These are phyloP conservation scores for Biston betularia DNA, from an alignment of 2,888 invertebrate species.

Conservation along the genomic window DNA sequence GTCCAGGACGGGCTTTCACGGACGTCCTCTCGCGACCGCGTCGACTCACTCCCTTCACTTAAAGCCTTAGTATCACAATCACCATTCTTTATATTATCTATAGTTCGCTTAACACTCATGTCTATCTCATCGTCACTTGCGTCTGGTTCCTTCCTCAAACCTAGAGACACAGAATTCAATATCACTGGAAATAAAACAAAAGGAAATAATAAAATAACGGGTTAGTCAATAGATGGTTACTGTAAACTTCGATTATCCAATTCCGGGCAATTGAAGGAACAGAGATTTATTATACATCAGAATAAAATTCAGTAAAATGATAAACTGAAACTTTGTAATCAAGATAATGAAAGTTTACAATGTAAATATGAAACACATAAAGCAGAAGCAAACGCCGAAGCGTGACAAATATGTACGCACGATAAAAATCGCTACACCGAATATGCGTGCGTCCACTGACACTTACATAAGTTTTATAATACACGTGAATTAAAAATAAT, in stretches of 20 bases:
- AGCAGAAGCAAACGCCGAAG: conserved; percentile 31
- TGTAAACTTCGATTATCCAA: conserved; percentile 46
- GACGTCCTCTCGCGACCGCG: conserved; percentile 67
- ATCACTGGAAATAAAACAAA: conserved; percentile 74
- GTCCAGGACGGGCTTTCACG: conserved; percentile 73
- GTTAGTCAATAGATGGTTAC: conserved; percentile 18
- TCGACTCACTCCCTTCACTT: conserved; percentile 77
- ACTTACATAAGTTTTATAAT: neutral
- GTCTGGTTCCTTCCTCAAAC: conserved; percentile 84
- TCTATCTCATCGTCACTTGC: conserved; percentile 83
- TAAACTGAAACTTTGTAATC: conserved; percentile 6
- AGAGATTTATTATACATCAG: neutral
- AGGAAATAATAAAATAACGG: conserved; percentile 32
- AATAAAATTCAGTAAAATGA: neutral
- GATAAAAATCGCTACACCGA: neutral
- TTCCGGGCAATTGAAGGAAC: conserved; percentile 16
- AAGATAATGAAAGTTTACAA: conserved; percentile 35
- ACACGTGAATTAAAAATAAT: neutral
- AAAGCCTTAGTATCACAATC: conserved; percentile 79
- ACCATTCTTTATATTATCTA: conserved; percentile 83
- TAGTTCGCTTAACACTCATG: conserved; percentile 81
- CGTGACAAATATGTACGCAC: conserved; percentile 29
- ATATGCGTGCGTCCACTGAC: neutral
- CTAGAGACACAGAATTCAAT: conserved; percentile 85
- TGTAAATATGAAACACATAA: conserved; percentile 22